Evolutionary conservation across 2,888 invertebrate species (phyloP), one percentile per base, ranked within the genome.

Genomic region (Drosophila niveifrons): DNA sequence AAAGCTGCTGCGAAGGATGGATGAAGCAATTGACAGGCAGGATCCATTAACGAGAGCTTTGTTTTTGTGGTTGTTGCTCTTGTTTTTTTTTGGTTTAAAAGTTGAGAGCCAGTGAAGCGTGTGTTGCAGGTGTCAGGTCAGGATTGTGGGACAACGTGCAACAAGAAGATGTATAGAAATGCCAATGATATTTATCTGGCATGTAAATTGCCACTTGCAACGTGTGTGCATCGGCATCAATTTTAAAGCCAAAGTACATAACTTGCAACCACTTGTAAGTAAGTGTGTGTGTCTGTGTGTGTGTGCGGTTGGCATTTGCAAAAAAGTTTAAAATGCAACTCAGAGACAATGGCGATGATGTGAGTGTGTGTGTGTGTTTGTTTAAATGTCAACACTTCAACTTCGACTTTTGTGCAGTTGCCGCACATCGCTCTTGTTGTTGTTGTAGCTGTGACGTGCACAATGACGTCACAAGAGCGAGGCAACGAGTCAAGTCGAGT

Each of bases 381-480:
- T 68, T 71, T 78, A 88, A 84, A 88, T 84, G 83, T 84, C 83
- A 84, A 83, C 88, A 82, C 83, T 88, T 88, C 72, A 84, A 82
- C 81, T 88, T 82, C 88, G 83, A 83, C 70, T 88, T 76, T 86
- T 83, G 76, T 84, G 68, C 64, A 67, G 61, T 36, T 53, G 47
- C 48, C 53, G 29, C 41, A 23, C 11, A 23, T n/a, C 50, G 56
- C n/a, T 10, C 6, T 18, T 29, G 18, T 8, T 17, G 11, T 13
- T 31, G 31, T 36, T 52, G 55, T 48, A 43, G 56, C n/a, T 79
- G 80, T 88, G 80, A 82, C 82, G 82, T 76, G 66, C 57, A 69
- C 67, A 72, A 77, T 88, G 86, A 83, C 88, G 82, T 88, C 82
- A 82, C 46, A 11, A 29, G 23, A 47, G 23, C 52, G 28, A 55